These are phyloP conservation scores for Acanthopleura granulata DNA, from an alignment of 2,888 invertebrate species.

Conservation along the genomic window DNA sequence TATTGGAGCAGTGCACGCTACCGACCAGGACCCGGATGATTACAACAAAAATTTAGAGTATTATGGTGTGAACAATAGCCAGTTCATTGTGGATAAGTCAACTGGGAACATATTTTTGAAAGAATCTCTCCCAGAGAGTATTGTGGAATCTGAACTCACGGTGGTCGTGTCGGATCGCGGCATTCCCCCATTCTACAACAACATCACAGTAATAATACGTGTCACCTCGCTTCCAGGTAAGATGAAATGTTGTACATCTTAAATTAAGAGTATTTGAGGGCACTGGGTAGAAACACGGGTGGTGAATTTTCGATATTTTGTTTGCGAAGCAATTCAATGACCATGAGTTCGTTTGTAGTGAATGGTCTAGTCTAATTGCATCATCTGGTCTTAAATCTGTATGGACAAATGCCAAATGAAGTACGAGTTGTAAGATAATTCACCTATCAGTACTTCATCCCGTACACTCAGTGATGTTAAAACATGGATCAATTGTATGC, in stretches of 20 bases:
- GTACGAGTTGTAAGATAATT: too few species aligned
- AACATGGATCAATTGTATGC: too few species aligned
- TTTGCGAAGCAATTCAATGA: too few species aligned
- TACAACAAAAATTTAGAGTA: conserved; percentile 4
- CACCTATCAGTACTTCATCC: too few species aligned
- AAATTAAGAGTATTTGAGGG: too few species aligned
- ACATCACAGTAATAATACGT: neutral
- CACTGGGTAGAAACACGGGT: too few species aligned
- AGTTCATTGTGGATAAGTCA: neutral
- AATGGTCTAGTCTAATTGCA: too few species aligned
- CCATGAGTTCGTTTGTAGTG: too few species aligned
- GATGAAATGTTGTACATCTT: neutral
- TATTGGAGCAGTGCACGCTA: neutral
- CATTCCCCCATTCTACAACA: neutral
- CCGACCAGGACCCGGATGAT: neutral
- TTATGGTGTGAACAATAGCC: neutral
- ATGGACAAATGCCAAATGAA: too few species aligned
- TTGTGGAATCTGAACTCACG: neutral
- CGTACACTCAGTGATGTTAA: too few species aligned
- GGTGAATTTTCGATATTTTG: too few species aligned
- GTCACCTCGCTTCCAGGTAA: conserved; percentile 1
- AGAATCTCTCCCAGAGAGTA: neutral
- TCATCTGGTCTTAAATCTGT: too few species aligned
- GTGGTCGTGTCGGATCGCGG: neutral
- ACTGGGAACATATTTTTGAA: neutral